These are phyloP conservation scores for Smittia sp. DNA, from an alignment of 2,888 invertebrate genomes.

Conservation along the genomic window DNA sequence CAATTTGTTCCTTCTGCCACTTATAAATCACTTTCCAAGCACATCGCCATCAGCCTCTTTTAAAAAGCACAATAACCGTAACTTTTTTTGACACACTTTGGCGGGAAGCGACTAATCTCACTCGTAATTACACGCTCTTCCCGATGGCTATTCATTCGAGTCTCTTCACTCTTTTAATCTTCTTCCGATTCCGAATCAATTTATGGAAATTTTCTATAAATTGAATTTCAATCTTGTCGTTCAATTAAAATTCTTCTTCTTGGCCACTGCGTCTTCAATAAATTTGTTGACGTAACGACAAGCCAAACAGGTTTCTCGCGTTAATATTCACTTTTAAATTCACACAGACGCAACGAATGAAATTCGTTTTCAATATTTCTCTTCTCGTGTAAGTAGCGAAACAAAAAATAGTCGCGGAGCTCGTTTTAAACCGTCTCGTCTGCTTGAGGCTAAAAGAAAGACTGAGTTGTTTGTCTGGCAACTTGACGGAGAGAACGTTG, in stretches of 20 bases:
- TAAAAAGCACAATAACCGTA: neutral
- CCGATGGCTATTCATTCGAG: neutral
- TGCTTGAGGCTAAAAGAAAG: neutral
- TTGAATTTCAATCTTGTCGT: neutral
- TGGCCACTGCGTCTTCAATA: neutral
- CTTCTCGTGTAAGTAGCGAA: neutral
- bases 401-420: neutral
- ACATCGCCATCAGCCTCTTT: neutral
- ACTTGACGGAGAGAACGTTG: neutral
- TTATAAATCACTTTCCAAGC: neutral
- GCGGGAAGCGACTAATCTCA: neutral
- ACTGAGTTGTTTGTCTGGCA: neutral
- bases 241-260: neutral
- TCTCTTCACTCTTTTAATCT: neutral
- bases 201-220: neutral
- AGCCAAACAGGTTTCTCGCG: constrained; percentile 14
- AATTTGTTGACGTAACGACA: constrained; percentile 20
- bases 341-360: constrained; percentile 17
- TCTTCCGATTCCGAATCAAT: neutral
- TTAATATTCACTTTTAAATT: neutral
- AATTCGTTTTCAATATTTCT: constrained; percentile 10
- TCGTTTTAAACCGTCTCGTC: neutral
- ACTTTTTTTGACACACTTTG: neutral
- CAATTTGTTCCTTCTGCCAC: neutral
- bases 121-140: neutral